Evolutionary conservation across 2,888 invertebrate genomes (phyloP).

Genomic region (Phrixothrix hirtus): DNA sequence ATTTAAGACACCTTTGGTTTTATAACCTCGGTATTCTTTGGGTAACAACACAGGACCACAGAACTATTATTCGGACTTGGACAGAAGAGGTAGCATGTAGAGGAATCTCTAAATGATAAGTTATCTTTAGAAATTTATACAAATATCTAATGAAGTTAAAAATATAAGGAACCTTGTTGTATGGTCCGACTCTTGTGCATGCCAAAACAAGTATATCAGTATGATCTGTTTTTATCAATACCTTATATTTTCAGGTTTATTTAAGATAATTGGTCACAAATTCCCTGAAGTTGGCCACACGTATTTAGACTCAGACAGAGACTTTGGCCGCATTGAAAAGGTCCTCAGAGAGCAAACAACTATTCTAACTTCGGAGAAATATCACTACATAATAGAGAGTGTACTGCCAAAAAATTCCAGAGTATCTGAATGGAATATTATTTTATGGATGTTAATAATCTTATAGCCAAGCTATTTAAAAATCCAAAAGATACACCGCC

Average conservation of each 20-base stretch:
- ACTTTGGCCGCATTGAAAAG: constrained; percentile 45
- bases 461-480: constrained; percentile 19
- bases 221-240: constrained; percentile 39
- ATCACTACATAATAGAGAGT: no score
- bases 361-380: constrained; percentile 31
- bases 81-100: constrained; percentile 37
- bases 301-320: no score
- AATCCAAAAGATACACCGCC: constrained; percentile 12
- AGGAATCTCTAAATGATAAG: constrained; percentile 37
- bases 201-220: constrained; percentile 43
- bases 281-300: no score
- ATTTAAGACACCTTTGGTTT: no score
- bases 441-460: no score
- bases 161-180: constrained; percentile 27
- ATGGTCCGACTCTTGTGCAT: constrained; percentile 43
- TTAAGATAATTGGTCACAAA: no score
- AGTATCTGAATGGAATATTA: no score
- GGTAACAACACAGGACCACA: constrained; percentile 9
- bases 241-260: constrained; percentile 40
- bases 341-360: constrained; percentile 39
- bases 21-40: constrained; percentile 20
- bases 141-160: constrained; percentile 24
- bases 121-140: constrained; percentile 26
- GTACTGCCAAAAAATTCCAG: no score
- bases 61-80: constrained; percentile 35